Conservation (phyloP, 2,888 invertebrate species). For the Acanthacorydalis orientalis region DNA sequence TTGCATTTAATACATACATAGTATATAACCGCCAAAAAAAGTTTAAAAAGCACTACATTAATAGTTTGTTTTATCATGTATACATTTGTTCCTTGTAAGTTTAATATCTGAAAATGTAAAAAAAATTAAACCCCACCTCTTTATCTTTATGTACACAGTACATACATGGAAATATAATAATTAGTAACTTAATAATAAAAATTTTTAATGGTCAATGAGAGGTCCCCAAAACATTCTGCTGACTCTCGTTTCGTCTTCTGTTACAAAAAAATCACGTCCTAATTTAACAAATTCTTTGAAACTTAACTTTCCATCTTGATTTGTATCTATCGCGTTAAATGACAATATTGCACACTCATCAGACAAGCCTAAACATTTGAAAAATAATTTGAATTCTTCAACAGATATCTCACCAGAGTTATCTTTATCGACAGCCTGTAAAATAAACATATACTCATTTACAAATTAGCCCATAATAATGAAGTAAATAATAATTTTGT, state of each 20-base stretch:
- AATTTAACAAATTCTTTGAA: conserved; percentile 63
- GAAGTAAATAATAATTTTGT: not conserved
- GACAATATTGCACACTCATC: conserved; percentile 61
- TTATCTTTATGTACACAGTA: not conserved
- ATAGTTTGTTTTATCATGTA: too few relatives aligned
- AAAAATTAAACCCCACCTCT: not conserved
- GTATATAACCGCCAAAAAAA: too few relatives aligned
- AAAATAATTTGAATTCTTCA: conserved; percentile 69
- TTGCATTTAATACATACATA: too few relatives aligned
- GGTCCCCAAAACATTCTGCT: conserved; percentile 83
- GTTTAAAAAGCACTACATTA: too few relatives aligned
- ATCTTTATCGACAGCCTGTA: conserved; percentile 68
- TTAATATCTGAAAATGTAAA: not conserved
- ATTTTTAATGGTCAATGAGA: conserved; percentile 35
- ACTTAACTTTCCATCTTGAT: conserved; percentile 60
- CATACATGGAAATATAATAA: not conserved
- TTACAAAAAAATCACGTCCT: conserved; percentile 64
- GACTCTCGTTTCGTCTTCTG: conserved; percentile 55
- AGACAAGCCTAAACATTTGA: conserved; percentile 56
- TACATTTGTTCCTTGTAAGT: too few relatives aligned
- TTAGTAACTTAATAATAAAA: not conserved
- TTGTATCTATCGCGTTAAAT: conserved; percentile 62
- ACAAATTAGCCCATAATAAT: too few relatives aligned
- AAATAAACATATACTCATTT: conserved; percentile 10
- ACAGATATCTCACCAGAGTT: conserved; percentile 60